Evolutionary conservation across 2,888 invertebrate genomes (phyloP), one percentile per base, ranked within the genome.

Genomic region (Prenolepis imparis): DNA sequence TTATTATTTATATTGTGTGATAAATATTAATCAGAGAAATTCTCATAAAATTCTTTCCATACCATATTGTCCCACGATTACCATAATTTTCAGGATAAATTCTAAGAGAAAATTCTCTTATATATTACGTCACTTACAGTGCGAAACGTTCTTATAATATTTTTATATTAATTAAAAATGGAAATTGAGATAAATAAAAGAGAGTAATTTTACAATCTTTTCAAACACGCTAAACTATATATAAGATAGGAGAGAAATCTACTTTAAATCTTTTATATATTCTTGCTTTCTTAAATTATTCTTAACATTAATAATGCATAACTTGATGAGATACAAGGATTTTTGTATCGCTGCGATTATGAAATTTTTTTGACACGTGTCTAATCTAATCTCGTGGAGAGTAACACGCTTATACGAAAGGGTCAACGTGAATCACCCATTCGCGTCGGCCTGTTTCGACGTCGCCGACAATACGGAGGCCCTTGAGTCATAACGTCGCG

Each of bases 401-500:
- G 36, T 61, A 48, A 6, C n/a, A 8, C 44, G 39, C 36, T 44
- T 61, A 12, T 44, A 44, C 70, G 32, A 70, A 59, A 78, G 78
- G 68, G 78, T 78, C 59, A 59, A 59, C 44, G 44, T 70, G 57
- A 55, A 66, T 83, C 72, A 82, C n/a, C n/a, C 66, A 48, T 48
- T 67, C 75, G 73, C 75, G 73, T 39, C 64, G 75, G 81, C 48
- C 59, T 61, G 72, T 72, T 75, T 77, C 70, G 57, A 39, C 73
- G 41, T 55, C 44, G 86, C 77, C 61, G 70, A 74, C 77, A 48
- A 41, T 59, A 48, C 55, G 48, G 36, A 12, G 67, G 82, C 73
- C 83, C 82, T 87, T 87, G 85, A 87, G 85, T 87, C 86, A 84
- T 75, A 74, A 73, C 52, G 75, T 63, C 52, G 66, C 44, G 67